Percentiles rank a stretch among this genome's conserved stretches.
These are phyloP conservation scores for Xiphias gladius DNA, from an alignment of 2,113 vertebrate genomes.

Conservation along the genomic window DNA sequence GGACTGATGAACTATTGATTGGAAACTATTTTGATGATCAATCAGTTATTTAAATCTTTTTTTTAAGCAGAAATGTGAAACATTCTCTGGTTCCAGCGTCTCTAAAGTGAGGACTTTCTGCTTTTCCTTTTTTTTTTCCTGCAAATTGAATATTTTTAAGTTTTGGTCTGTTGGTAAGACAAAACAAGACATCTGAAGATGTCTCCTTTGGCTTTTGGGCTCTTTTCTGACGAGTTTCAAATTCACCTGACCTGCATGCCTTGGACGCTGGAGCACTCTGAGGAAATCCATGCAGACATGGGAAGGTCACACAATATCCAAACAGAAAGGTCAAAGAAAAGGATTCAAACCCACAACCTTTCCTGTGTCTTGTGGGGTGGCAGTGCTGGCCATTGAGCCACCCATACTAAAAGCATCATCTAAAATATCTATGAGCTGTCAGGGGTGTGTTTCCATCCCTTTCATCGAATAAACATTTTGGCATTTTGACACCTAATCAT, in stretches of 20 bases:
- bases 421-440: neutral
- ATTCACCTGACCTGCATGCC: neutral
- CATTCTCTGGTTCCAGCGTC: neutral
- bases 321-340: neutral
- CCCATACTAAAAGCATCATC: neutral
- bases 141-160: neutral
- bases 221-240: neutral
- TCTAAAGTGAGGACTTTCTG: neutral
- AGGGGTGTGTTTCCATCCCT: neutral
- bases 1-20: neutral
- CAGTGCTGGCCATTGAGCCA: neutral
- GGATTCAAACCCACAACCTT: neutral
- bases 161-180: neutral
- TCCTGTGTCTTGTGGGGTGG: neutral
- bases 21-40: neutral
- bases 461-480: neutral
- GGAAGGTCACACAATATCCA: neutral
- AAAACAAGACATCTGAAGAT: neutral
- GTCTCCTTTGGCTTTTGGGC: neutral
- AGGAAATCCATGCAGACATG: neutral
- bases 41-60: neutral
- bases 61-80: neutral
- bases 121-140: neutral
- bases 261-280: neutral
- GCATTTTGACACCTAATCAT: neutral